Evolutionary conservation across 2,888 invertebrate genomes (phyloP).

Genomic region (Diloba caeruleocephala): DNA sequence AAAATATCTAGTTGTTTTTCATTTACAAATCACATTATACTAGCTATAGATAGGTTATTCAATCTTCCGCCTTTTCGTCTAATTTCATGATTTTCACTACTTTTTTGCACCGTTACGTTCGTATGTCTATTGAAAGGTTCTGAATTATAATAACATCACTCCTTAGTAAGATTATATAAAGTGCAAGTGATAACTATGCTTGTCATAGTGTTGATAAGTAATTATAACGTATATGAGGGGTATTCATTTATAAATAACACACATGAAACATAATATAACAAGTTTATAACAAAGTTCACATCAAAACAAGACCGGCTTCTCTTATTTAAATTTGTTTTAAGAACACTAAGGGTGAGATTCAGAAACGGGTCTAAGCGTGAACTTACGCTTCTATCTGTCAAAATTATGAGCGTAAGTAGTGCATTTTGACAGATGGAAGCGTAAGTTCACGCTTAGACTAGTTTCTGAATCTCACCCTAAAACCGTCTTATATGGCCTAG

Average conservation of each 20-base stretch:
- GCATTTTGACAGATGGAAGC: no score
- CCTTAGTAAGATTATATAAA: neutral
- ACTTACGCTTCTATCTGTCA: no score
- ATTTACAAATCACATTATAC: slow-evolving; percentile 33
- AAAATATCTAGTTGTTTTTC: slow-evolving; percentile 6
- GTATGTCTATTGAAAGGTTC: neutral
- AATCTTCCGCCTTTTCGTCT: slow-evolving; percentile 46
- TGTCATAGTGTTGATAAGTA: neutral
- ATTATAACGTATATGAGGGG: neutral
- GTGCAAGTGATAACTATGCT: neutral
- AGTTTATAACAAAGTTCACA: no score
- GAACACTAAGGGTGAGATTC: no score
- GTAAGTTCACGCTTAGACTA: no score
- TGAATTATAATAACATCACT: slow-evolving; percentile 6
- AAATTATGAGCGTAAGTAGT: no score
- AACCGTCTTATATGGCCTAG: slow-evolving; percentile 45
- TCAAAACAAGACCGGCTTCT: slow-evolving; percentile 50
- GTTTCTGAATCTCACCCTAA: no score
- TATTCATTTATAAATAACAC: neutral
- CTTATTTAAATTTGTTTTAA: slow-evolving; percentile 17
- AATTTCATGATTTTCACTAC: slow-evolving; percentile 35
- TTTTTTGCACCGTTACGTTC: slow-evolving; percentile 11
- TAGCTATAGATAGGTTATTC: slow-evolving; percentile 33
- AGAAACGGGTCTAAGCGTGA: no score
- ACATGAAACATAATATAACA: no score